Evolutionary conservation across 2,888 invertebrate genomes (phyloP), one percentile per base, ranked within the genome.

Genomic region (Tachina grossa): DNA sequence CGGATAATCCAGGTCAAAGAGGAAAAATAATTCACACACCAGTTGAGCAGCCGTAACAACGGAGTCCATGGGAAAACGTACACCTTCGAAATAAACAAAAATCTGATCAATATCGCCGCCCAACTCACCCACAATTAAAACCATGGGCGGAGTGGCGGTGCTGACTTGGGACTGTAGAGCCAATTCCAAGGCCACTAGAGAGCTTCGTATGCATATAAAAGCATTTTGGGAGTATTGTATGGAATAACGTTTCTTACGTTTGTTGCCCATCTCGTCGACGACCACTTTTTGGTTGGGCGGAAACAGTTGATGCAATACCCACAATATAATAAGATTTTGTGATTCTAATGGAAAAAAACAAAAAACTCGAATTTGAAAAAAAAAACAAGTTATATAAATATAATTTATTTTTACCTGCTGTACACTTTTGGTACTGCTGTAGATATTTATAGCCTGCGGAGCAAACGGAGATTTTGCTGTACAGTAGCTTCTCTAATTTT

Each of bases 71-170:
- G 79, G 85, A 41, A 72, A 85, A 49, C 75, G 76, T 39, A 83
- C 65, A 16, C 83, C 85, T 16, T 85, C 85, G 16, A 85, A 85
- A n/a, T 85, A 85, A 9, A 85, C 85, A 66, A 57, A 85, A 11
- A 85, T 76, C 22, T 85, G 83, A 71, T 83, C 78, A n/a, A 83
- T 83, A 39, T 83, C 83, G 0, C 71, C 79, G 1, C 53, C 85
- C 61, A 85, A 68, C 68, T 85, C 85, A 10, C 85, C 85, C 4
- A 85, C 76, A 5, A 85, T 68, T 1, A 85, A 39, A 22, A 85
- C 8, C 79, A 83, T 75, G 16, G 85, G 85, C 5, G 85, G 85
- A 0, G 79, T 80, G n/a, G 65, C 75, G 14, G 31, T 61, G 1
- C 39, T 61, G 0, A 72, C 16, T 11, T 66, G 65, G 3, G 43